Base-by-base conservation (phyloP, 2,113 vertebrate species). In the Pleuronectes platessa region DNA sequence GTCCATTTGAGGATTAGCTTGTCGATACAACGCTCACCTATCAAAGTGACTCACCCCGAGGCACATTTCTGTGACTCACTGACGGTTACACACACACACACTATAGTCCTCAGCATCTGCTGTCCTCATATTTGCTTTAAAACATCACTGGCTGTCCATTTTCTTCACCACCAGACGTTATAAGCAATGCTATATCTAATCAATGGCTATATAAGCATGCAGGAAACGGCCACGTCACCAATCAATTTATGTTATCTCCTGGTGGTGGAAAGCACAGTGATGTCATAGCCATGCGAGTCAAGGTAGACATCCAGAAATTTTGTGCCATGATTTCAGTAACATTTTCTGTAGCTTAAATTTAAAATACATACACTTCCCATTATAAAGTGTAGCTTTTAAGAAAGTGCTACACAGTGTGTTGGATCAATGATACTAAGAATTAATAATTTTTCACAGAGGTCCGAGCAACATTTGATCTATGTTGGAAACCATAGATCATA, bases 21-120 rank as follows among this genome's bases (percentile, higher is more conserved):
- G 40, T 77, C 54, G 3, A 86, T 64, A 53, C 1, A 2, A 64
- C 15, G 60, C 15, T 78, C 74, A 83, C 75, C 73, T 69, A 71
- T 85, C 35, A 86, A 77, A 88, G 74, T 88, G 90, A 89, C 71
- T 88, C 85, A 86, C 55, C 71, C 66, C 2, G 45, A 79, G 63
- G 75, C 72, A 84, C 53, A 51, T 80, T 80, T 73, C 51, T 62
- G 64, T 84, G 82, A 82, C 75, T 85, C 74, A 82, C 56, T 64
- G 37, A 68, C 56, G 62, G 17, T n/a, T 5, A n/a, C 8, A 42
- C 47, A 27, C 49, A 49, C 59, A 1, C 26, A 2, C 54, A 21
- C 31, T 7, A 31, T 6, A 31, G 31, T 24, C 24, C 24, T 24
- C 24, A 24, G 24, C 2, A 24, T 24, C 24, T 31, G 31, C 31